Evolutionary conservation across 2,888 invertebrate genomes (phyloP), one percentile per base, ranked within the genome.

Genomic region (Cosmopolites sordidus): DNA sequence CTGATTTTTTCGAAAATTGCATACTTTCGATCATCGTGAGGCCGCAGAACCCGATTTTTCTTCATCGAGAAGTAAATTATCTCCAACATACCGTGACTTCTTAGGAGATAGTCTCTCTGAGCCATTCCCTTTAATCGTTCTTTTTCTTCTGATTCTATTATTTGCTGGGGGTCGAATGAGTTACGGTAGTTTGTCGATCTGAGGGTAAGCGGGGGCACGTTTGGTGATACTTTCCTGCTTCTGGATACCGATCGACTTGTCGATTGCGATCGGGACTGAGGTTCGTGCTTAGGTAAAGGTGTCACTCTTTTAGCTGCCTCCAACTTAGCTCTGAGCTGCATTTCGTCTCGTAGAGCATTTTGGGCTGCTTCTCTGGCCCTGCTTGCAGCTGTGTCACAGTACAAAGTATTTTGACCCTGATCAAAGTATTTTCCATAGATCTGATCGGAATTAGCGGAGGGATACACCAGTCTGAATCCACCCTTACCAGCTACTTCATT

Each of bases 341-440:
- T 80, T 68, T 87, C 86, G 51, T 87, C 83, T 11, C 87, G 78
- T 62, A 88, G 81, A 15, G 82, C 75, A 33, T 84, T 80, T 0
- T 86, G 81, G 44, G 87, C 86, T 67, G 86, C 86, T 54, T 88
- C 89, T 42, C 89, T 79, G 0, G 88, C 87, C 55, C 87, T 82
- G 48, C 89, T 89, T 0, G 88, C 83, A 0, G 83, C 84, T 0
- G 90, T 91, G 60, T 56, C 56, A 43, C 86, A 84, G 70, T 87
- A 89, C 52, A 87, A 75, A 1, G 86, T 86, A 54, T 82, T 83
- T 46, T 84, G 82, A 40, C 84, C 87, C 75, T 89, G 87, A 65
- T 86, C 83, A 69, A 87, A 87, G 66, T 85, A 85, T 50, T 81
- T 78, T 43, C 83, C 79, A 70, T 89, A 91, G 15, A 61, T 56